Evolutionary conservation across 2,888 invertebrate species (phyloP), one percentile per base, ranked within the genome.

Genomic region (Philaethria dido): DNA sequence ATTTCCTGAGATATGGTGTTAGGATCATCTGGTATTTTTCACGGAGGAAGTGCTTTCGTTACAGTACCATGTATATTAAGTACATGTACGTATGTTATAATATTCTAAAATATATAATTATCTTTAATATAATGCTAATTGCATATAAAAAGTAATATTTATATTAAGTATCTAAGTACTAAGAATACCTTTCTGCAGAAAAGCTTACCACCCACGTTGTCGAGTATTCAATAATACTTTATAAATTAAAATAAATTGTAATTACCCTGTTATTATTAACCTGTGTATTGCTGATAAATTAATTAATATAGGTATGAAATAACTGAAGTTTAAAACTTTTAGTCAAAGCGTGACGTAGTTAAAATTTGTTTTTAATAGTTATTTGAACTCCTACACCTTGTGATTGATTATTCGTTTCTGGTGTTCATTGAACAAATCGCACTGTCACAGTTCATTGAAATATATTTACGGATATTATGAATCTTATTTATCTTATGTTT

Each of bases 11-110:
- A 54, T 8, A 48, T 9, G 62, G 13, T 48, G 8, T 62, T 25
- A 4, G 33, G 2, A 63, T 36, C 63, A 55, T 44, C 63, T 64
- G 63, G 36, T 20, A 44, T 64, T 55, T 45, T 55, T 64, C 55
- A 47, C 16, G 22, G 13, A 47, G 0, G n/a, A 50, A 0, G 0
- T 2, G 25, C 2, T 50, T 25, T 22, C 13, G n/a, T 50, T 3
- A 20, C 20, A 25, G 50, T 9, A 48, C 48, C 20, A 22, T 22
- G 47, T 29, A 29, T 29, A n/a, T n/a, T n/a, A n/a, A 33, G 33
- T 39, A 13, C 13, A 39, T n/a, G n/a, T n/a, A n/a, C n/a, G 13
- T 13, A 39, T 39, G 13, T 39, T 39, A 39, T 39, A 39, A 11
- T 13, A 13, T 1, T 39, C 2, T 2, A 13, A 39, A 3, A 13